A percentile compares a stretch with the other conserved stretches of the same genome.
Conservation (phyloP, 2,797 vertebrate species). For the Chrysocyon brachyurus region DNA sequence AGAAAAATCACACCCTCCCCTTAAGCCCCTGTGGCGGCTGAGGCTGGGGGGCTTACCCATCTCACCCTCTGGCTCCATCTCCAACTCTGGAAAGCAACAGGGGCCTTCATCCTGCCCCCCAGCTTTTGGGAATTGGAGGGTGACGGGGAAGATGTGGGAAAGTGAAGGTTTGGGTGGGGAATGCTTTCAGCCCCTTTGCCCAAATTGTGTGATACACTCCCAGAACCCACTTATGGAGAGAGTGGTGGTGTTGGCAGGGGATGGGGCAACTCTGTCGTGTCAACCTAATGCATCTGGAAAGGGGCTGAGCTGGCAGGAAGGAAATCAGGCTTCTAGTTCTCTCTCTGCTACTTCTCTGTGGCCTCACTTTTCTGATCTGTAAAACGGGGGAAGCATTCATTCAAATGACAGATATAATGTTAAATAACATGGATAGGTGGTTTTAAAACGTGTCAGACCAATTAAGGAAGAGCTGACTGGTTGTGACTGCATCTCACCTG, state of each 20-base stretch:
- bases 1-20: constrained; percentile 78
- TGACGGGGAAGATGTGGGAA: neutral
- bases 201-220: neutral
- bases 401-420: constrained; percentile 12
- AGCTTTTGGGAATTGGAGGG: neutral
- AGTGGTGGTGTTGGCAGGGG: neutral
- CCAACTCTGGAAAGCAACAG: constrained; percentile 58
- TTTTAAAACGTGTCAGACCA: neutral
- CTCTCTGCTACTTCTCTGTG: neutral
- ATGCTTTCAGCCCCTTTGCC: constrained; percentile 40
- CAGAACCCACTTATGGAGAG: neutral
- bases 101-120: neutral
- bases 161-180: neutral
- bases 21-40: constrained; percentile 59
- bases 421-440: neutral
- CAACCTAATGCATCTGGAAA: constrained; percentile 14
- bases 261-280: neutral
- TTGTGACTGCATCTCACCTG: neutral
- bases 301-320: neutral
- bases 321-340: neutral
- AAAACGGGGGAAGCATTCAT: constrained; percentile 33
- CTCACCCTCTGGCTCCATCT: constrained; percentile 29
- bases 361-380: constrained; percentile 29
- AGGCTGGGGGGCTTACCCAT: constrained; percentile 67
- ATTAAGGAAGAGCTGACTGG: neutral